A percentile compares a stretch with the other conserved stretches of the same genome.
These are phyloP conservation scores for Gobio gobio DNA, from an alignment of 2,113 vertebrate genomes.

Conservation along the genomic window DNA sequence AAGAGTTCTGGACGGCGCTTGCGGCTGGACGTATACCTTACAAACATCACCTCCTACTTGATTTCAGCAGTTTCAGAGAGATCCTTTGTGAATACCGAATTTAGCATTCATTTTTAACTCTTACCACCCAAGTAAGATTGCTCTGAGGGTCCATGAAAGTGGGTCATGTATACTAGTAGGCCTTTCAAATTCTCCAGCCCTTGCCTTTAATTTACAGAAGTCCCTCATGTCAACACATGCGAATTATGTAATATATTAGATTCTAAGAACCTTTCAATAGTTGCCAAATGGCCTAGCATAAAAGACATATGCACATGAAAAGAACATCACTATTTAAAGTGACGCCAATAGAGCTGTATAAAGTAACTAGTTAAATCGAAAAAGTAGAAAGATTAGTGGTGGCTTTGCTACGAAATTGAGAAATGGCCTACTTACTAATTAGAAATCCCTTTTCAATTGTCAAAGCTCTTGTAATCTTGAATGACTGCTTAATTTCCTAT, in stretches of 20 bases:
- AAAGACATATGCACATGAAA: not conserved
- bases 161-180: not conserved
- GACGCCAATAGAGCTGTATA: not conserved
- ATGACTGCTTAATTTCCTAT: constrained; percentile 67
- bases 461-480: constrained; percentile 71
- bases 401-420: constrained; percentile 67
- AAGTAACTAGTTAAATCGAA: constrained; percentile 52
- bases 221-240: not conserved
- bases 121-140: not conserved
- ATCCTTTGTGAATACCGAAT: not conserved
- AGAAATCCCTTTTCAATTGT: constrained; percentile 74
- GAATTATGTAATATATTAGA: not conserved
- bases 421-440: constrained; percentile 71
- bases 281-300: not conserved
- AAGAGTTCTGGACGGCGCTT: not conserved
- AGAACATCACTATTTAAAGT: not conserved
- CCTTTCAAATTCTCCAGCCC: no score
- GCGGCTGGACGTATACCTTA: not conserved
- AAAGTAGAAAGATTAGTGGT: constrained; percentile 66
- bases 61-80: not conserved
- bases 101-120: not conserved
- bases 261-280: not conserved
- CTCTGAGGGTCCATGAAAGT: not conserved
- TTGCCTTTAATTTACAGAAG: not conserved
- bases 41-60: not conserved